phyloP scores from a whole-genome alignment of 2,797 vertebrate species.

The Florisuga fusca region DNA sequence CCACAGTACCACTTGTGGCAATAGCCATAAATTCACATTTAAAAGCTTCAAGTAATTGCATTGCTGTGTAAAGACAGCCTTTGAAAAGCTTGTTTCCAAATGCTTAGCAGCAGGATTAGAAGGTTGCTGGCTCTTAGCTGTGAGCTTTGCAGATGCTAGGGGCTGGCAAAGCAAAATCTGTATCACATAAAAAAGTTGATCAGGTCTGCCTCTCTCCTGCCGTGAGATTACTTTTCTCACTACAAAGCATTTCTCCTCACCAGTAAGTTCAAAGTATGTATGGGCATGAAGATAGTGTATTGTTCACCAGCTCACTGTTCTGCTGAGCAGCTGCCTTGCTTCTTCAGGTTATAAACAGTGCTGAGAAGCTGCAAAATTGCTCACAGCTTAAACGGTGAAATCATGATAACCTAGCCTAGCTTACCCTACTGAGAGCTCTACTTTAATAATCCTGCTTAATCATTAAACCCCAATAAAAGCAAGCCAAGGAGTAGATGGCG shows the following conservation, averaged over 20 bases:
- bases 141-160: constrained; percentile 50
- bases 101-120: constrained; percentile 67
- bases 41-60: constrained; percentile 39
- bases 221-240: constrained; percentile 68
- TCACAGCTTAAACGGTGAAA: constrained; percentile 9
- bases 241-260: constrained; percentile 66
- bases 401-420: constrained; percentile 47
- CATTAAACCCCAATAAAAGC: constrained; percentile 49
- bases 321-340: constrained; percentile 30
- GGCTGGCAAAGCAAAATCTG: constrained; percentile 68
- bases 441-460: constrained; percentile 64
- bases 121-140: constrained; percentile 46
- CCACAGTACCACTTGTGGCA: not conserved
- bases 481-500: constrained; percentile 28
- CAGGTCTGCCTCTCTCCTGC: constrained; percentile 54
- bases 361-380: constrained; percentile 51
- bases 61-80: constrained; percentile 30
- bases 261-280: constrained; percentile 54
- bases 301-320: constrained; percentile 54
- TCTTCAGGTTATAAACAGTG: constrained; percentile 56
- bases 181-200: constrained; percentile 70
- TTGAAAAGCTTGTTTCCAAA: constrained; percentile 56
- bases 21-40: constrained; percentile 23
- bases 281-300: constrained; percentile 62
- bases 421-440: constrained; percentile 24